Evolutionary conservation across 64 coral and sea anemone genomes (phyloP), one percentile per base, ranked within the genome.

Genomic region (Montipora cactus): DNA sequence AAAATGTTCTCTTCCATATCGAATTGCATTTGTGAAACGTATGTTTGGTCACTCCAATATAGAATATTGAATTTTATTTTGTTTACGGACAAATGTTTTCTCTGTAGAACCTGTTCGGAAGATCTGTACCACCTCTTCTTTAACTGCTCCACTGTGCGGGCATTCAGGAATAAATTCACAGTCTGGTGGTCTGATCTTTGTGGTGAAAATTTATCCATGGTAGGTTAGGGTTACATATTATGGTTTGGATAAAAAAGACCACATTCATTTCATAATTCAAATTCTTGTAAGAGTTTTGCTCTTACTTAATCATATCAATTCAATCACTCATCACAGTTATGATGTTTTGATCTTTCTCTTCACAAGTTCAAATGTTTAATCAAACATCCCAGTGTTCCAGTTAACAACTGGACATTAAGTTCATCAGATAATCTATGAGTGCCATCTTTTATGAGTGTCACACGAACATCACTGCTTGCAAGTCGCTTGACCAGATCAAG

Each of bases 371-470:
- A 9, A 37, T 92, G 77, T 6, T 93, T 67, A 88, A 95, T 67
- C 64, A 98, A 68, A 67, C 92, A 59, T 92, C 44, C 74, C 18
- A 98, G 66, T 64, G 96, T 89, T 49, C 69, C 94, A 2, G 69
- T 77, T 79, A 98, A 81, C 47, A 95, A 53, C 49, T 77, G 70
- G 18, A 98, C 37, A 79, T 95, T 95, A 20, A 55, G 73, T 16
- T 74, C 48, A 23, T 92, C 84, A 64, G 96, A 98, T 13, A 98
- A 93, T 61, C 96, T 83, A 44, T 98, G 96, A 73, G 52, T 44
- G 8, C 96, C 96, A 66, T 95, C 75, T 79, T 98, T 95, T 59
- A 98, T 81, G 5, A 98, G 50, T 19, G 89, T 94, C 14, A 98
- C 70, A 59, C 81, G 78, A 5, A 89, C 96, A 85, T 95, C 85